These are phyloP conservation scores for Myotis lucifugus DNA, from an alignment of 2,113 vertebrate species.

Conservation along the genomic window DNA sequence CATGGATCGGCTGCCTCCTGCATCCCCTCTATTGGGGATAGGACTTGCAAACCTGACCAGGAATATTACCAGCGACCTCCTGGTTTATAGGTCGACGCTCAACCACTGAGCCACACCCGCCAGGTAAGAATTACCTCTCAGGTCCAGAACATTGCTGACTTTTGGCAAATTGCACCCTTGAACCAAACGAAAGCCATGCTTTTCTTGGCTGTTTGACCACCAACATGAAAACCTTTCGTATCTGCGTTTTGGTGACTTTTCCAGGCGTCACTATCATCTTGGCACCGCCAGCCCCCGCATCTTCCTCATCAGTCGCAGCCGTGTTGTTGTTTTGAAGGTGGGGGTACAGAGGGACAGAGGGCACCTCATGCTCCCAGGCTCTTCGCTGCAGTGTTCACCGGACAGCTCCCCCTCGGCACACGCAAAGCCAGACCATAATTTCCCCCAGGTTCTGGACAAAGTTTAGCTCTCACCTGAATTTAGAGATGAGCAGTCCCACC, in stretches of 20 bases:
- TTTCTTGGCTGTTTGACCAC: neutral
- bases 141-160: neutral
- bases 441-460: neutral
- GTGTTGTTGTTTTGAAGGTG: neutral
- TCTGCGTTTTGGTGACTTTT: neutral
- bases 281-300: neutral
- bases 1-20: too few relatives aligned
- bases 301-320: neutral
- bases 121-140: neutral
- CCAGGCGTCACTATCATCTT: too few relatives aligned
- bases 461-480: neutral
- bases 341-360: neutral
- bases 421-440: neutral
- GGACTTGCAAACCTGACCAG: too few relatives aligned
- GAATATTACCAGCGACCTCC: too few relatives aligned
- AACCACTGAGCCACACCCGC: too few relatives aligned
- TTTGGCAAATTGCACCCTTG: neutral
- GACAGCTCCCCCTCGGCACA: neutral
- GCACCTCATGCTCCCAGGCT: fast-evolving
- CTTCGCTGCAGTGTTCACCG: neutral
- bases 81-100: too few relatives aligned
- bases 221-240: neutral
- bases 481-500: neutral
- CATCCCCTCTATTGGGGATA: too few relatives aligned
- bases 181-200: neutral